Conservation (phyloP, 2,113 vertebrate species). For the Callocephalon fimbriatum region DNA sequence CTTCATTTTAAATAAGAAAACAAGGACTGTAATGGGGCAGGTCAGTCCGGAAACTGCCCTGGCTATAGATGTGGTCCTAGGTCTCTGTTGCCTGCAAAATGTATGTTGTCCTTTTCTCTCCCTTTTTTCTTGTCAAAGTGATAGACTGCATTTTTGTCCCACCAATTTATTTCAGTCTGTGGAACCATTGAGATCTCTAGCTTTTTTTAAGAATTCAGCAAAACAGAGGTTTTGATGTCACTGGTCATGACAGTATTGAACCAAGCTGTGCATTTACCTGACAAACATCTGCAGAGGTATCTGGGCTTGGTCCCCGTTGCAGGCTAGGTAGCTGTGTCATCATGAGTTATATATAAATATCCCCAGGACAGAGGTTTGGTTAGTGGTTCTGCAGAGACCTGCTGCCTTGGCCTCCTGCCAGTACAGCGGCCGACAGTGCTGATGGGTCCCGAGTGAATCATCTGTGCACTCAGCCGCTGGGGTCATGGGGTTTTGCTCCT, state of each 20-base stretch:
- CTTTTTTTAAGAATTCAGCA: not conserved
- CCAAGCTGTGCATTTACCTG: not conserved
- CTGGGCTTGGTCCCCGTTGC: not conserved
- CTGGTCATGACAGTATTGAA: not conserved
- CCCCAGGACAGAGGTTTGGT: not conserved
- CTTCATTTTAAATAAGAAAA: not conserved
- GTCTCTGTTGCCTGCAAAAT: not conserved
- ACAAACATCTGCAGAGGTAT: not conserved
- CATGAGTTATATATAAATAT: not conserved
- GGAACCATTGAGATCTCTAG: not conserved
- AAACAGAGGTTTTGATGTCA: not conserved
- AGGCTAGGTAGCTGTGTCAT: not conserved
- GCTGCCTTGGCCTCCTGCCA: not conserved
- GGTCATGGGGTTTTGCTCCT: not conserved
- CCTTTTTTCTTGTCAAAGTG: not conserved
- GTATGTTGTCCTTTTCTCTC: rapidly evolving
- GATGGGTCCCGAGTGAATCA: not conserved
- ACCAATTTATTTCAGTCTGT: not conserved
- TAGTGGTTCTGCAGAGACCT: not conserved
- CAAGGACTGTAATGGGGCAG: not conserved
- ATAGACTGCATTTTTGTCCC: not conserved
- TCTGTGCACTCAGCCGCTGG: rapidly evolving
- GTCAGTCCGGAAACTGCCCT: not conserved
- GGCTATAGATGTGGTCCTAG: not conserved
- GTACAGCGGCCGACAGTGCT: rapidly evolving